phyloP scores from a whole-genome alignment of 2,888 invertebrate species.

The Mythimna loreyi region DNA sequence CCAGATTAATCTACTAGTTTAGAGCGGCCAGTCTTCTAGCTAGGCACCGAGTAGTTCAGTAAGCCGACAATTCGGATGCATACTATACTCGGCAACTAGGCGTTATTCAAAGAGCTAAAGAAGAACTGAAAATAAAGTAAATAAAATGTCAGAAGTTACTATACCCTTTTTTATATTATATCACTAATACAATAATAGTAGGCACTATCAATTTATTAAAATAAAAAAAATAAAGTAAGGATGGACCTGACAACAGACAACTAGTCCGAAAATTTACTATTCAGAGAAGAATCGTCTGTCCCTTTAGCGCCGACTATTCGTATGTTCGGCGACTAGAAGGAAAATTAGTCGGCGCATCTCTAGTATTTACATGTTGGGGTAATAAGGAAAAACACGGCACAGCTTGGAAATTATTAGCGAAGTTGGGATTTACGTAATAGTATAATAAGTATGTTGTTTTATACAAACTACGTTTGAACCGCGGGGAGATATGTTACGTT shows the following conservation, averaged over 20 bases:
- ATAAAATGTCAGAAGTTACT: background rate
- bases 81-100: no score
- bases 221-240: background rate
- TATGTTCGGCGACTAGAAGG: background rate
- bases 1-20: no score
- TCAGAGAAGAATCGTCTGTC: background rate
- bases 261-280: background rate
- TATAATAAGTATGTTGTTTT: slow-evolving; percentile 28
- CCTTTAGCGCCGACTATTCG: background rate
- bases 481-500: slow-evolving; percentile 15
- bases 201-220: background rate
- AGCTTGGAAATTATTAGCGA: slow-evolving; percentile 40
- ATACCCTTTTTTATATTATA: background rate
- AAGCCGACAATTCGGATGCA: no score
- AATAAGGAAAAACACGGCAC: slow-evolving; percentile 40
- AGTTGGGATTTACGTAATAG: slow-evolving; percentile 48
- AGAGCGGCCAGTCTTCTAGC: no score
- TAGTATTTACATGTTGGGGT: slow-evolving; percentile 30
- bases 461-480: slow-evolving; percentile 13
- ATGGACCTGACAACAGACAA: background rate
- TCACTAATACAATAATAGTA: background rate
- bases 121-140: background rate
- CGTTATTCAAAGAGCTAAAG: no score
- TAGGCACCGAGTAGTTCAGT: no score
- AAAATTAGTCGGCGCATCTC: background rate